These are phyloP conservation scores for Sphenodon punctatus DNA, from an alignment of 2,797 vertebrate genomes.

Conservation along the genomic window DNA sequence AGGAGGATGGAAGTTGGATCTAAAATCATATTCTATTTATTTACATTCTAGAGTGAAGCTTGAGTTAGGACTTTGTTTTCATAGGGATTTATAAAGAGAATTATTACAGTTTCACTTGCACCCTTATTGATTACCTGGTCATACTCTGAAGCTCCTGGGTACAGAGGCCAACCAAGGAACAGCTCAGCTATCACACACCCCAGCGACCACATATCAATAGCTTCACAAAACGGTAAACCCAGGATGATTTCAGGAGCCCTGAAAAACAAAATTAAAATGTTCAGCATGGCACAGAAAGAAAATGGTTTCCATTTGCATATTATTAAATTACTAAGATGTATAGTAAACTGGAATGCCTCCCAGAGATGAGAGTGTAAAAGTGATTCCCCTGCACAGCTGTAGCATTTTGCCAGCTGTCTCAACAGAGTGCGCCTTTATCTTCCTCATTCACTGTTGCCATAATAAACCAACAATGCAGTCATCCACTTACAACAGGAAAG, in stretches of 20 bases:
- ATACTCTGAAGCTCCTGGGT: constrained; percentile 96
- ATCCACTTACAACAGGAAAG: background rate
- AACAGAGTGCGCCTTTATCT: background rate
- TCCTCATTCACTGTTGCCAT: accelerated
- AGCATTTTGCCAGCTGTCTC: background rate
- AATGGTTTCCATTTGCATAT: background rate
- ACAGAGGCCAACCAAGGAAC: constrained; percentile 96
- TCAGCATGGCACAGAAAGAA: background rate
- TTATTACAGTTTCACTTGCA: accelerated
- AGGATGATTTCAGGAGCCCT: constrained; percentile 99
- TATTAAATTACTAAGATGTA: background rate
- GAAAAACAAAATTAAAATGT: constrained; percentile 25
- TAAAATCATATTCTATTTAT: background rate
- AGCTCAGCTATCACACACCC: constrained; percentile 98
- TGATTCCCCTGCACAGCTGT: background rate
- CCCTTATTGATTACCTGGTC: constrained; percentile 92
- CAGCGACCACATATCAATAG: constrained; percentile 99
- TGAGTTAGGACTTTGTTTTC: accelerated
- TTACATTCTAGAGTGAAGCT: accelerated
- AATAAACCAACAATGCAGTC: background rate
- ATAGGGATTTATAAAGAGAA: background rate
- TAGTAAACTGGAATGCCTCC: background rate
- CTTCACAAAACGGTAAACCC: constrained; percentile 96
- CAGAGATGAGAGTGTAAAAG: background rate
- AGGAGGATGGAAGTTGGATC: background rate